Percentiles rank a stretch among this genome's conserved stretches.
These are phyloP conservation scores for Calephelis virginiensis DNA, from an alignment of 1,140 invertebrate species.

Conservation along the genomic window DNA sequence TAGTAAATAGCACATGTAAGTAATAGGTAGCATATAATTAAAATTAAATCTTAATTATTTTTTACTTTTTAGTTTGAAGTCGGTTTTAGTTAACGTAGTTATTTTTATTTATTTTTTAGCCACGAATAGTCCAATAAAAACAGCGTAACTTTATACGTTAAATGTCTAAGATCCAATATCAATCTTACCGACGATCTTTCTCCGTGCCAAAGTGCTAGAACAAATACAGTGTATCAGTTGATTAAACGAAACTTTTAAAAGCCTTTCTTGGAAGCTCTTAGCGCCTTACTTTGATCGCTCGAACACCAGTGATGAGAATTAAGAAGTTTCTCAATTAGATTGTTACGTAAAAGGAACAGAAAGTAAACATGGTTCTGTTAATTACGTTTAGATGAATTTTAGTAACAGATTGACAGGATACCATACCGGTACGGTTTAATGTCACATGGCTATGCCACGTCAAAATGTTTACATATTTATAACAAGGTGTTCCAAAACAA, in stretches of 20 bases:
- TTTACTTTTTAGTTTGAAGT: too few species aligned
- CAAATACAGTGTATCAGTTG: constrained; percentile 30
- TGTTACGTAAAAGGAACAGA: not conserved
- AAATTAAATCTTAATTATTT: too few species aligned
- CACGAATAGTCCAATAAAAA: not conserved
- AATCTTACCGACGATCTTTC: constrained; percentile 7
- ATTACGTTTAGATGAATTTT: not conserved
- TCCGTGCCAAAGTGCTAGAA: constrained; percentile 22
- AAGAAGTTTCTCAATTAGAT: constrained; percentile 37
- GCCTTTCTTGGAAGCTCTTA: constrained; percentile 28
- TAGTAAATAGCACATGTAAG: too few species aligned
- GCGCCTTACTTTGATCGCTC: constrained; percentile 32
- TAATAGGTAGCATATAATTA: too few species aligned
- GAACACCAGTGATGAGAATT: constrained; percentile 33
- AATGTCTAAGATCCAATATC: constrained; percentile 7
- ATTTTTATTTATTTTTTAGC: too few species aligned
- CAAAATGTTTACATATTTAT: too few species aligned
- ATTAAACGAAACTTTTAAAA: constrained; percentile 43
- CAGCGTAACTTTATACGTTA: not conserved
- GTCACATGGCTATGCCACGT: too few species aligned
- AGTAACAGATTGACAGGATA: too few species aligned
- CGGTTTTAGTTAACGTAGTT: too few species aligned
- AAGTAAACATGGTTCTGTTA: not conserved
- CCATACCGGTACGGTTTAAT: too few species aligned
- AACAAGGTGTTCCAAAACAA: too few species aligned